These are phyloP conservation scores for Sebastes minor DNA, from an alignment of 2,797 vertebrate genomes.

Conservation along the genomic window DNA sequence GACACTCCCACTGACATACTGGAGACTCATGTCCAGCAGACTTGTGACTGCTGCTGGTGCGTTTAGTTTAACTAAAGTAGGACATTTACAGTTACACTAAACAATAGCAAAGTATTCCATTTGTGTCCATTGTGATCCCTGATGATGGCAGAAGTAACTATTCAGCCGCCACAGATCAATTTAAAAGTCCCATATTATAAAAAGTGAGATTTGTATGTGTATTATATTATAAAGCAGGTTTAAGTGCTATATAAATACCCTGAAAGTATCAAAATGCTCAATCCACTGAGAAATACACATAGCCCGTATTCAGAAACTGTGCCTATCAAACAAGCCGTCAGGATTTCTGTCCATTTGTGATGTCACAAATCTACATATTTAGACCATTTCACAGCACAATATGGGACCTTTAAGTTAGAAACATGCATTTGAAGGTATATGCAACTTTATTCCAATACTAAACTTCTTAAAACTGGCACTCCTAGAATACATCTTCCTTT, in stretches of 20 bases:
- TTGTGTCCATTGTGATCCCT: not conserved
- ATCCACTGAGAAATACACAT: no score
- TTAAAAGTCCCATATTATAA: no score
- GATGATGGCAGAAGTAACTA: not conserved
- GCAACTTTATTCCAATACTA: not conserved
- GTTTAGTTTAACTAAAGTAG: not conserved
- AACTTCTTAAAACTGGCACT: not conserved
- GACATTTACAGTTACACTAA: not conserved
- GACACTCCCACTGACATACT: not conserved
- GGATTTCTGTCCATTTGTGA: no score
- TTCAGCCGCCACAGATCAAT: not conserved
- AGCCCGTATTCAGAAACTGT: no score
- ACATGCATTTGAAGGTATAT: not conserved
- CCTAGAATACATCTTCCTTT: not conserved
- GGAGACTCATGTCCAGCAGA: not conserved
- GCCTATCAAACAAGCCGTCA: no score
- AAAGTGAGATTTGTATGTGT: no score
- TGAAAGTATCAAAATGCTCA: no score
- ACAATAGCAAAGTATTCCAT: not conserved
- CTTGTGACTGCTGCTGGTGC: not conserved
- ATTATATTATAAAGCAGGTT: no score
- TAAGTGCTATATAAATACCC: no score
- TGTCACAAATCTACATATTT: no score
- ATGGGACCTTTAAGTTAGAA: not conserved
- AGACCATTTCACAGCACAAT: no score